Evolutionary conservation across 2,888 invertebrate species (phyloP), one percentile per base, ranked within the genome.

Genomic region (Limnephilus marmoratus): DNA sequence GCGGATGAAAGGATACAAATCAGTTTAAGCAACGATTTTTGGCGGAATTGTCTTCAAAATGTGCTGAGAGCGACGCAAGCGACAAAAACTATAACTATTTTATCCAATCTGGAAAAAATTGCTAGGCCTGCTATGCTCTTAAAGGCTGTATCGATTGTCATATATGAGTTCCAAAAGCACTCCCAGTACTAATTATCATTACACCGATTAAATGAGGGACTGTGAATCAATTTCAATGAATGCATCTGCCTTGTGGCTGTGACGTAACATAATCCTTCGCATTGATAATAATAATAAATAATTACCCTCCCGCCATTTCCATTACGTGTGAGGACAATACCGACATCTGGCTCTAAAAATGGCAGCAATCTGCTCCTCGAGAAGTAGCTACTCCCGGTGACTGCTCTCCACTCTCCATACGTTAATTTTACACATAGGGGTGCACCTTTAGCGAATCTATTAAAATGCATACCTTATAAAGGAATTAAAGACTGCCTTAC

Each of bases 231-330:
- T 87, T 86, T 87, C 87, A 87, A 29, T 34, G 29, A 53, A 31
- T 31, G 87, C 87, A 87, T 87, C 68, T 87, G 87, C 68, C 31
- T 31, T 4, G 49, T 87, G 87, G 31, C 87, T 45, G 86, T 87
- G 87, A 68, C 87, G 49, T 87, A 68, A 87, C 87, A 53, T 68
- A 87, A 87, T 87, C 87, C 87, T 4, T 68, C 87, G 86, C 86
- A 49, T 45, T 86, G 41, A 45, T 86, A 49, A 37, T 81, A 81
- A 81, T 81, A 81, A 81, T 81, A 81, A 81, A 29, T 81, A 81
- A 82, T 15, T 34, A 13, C 11, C 82, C 31, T 82, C 31, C 82
- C 82, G 31, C 31, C 34, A 34, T 82, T 49, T 45, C 68, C 87
- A 87, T 87, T 87, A 87, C 87, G 87, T 53, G 53, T 49, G 87